Evolutionary conservation across 2,113 vertebrate genomes (phyloP), one percentile per base, ranked within the genome.

Genomic region (Anoura caudifer): DNA sequence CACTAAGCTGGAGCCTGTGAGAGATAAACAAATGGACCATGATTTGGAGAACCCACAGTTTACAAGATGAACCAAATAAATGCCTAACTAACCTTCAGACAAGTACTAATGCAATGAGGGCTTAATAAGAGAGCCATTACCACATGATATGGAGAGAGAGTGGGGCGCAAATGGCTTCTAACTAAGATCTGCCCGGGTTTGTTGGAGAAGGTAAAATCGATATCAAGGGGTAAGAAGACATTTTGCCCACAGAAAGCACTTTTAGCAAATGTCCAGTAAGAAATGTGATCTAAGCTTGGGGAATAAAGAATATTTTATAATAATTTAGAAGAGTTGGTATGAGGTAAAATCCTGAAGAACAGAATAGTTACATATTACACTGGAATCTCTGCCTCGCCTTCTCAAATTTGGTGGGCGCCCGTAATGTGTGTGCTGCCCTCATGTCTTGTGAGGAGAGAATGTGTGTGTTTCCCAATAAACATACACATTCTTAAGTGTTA

Each of bases 11-110:
- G 59, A 67, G 79, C 72, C 45, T 41, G 17, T 59, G 81, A 72
- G 80, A 92, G 15, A 54, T n/a, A 52, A 8, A 70, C 65, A 73
- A 56, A 56, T 26, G 45, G 59, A 31, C 76, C 85, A 31, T 20
- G 17, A 87, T 90, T 77, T 73, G 65, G 56, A 75, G 83, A 95
- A 87, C 54, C 89, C 69, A 45, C 33, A 38, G 3, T 73, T 91
- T 95, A 54, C 83, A 98, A 65, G 28, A 19, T 28, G 52, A 77
- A 92, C 77, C 19, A 50, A 45, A 85, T 52, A 82, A 82, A 75
- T 76, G 63, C 11, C 31, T 91, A 59, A 61, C 73, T 92, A 96
- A 94, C 56, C 73, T 79, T 70, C 86, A 80, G 56, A 86, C 8
- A 59, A 69, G 69, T 45, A 84, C 9, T 10, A 38, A 56, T 33